Base-by-base conservation (phyloP, 2,797 vertebrate genomes). In the Meda fulgida region DNA sequence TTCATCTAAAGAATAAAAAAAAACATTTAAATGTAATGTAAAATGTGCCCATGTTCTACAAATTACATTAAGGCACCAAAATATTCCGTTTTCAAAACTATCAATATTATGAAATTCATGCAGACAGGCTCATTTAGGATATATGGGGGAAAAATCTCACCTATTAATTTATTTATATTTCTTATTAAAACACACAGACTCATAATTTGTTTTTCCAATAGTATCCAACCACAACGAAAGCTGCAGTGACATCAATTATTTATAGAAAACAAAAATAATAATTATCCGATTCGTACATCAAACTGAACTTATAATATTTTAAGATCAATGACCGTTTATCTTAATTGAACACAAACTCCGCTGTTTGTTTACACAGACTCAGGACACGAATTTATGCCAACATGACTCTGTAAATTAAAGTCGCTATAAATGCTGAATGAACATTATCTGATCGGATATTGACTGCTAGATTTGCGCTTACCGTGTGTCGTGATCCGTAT, bases 401-500 rank as follows among this genome's bases (percentile, higher is more conserved):
- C 29, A 34, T 7, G 29, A 23, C 26, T 31, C 46, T 16, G 3
- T 77, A 4, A 53, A 51, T 14, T 48, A 18, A 26, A 38, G 43
- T 80, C 65, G 19, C 53, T 40, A 19, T 55, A 40, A 38, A 16
- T 18, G 3, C 31, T 55, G 8, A 36, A 53, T 26, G 4, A 19
- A 55, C 46, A 18, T 69, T 1, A 26, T 63, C 19, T 14, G 18
- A 31, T 81, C 10, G 23, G 10, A n/a, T 43, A 21, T 53, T 1
- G 9, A 19, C 31, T 2, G 70, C 5, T 66, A 9, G 21, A 14
- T 51, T 19, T 43, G 43, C 23, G 53, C 75, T 78, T 71, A 84
- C 83, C 83, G 36, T n/a, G 9, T 40, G 51, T 67, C 7, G 16
- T 10, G 72, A 43, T 70, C 83, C n/a, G 65, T 58, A 36, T 84